Base-by-base conservation (phyloP, 2,113 vertebrate genomes). In the Syngnathus typhle region DNA sequence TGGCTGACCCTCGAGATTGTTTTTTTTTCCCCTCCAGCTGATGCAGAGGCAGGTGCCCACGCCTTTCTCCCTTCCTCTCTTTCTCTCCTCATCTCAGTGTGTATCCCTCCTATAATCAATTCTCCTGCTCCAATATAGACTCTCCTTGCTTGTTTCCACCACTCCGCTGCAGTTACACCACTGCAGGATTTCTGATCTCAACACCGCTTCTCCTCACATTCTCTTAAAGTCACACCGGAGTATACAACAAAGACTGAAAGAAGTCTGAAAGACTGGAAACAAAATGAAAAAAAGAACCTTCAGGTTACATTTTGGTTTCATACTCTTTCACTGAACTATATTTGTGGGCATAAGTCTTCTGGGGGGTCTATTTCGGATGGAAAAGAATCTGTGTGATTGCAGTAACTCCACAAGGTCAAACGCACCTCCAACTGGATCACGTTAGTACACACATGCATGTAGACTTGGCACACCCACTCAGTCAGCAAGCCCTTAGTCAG, bases 401-500 rank as follows among this genome's bases (percentile, higher is more conserved):
- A 61, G 82, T 73, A 75, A 69, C 71, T 74, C 72, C 47, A 79
- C 86, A 88, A 88, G 84, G 88, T 87, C 79, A 82, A 49, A 68
- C 37, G 39, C 77, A 79, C 56, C 71, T 76, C 13, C 12, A 64
- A 21, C 64, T 74, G 15, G 7, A 77, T 84, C 77, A 76, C 82
- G 80, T 75, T 65, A 61, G 73, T 76, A 71, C 82, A 68, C 82
- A 86, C 83, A 87, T 79, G 78, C 72, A 81, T 70, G 60, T 37
- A 70, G 71, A 79, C 64, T 44, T 67, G 55, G 72, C 49, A 62
- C 69, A 60, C 49, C 13, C 64, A 67, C 75, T n/a, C 47, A 51
- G 64, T 68, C 75, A 77, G 78, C 74, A 75, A 79, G 74, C 38
- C 66, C 87, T 87, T 84, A 89, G 78, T 86, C 87, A 86, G 87